These are phyloP conservation scores for Vidua macroura DNA, from an alignment of 2,113 vertebrate species.

Conservation along the genomic window DNA sequence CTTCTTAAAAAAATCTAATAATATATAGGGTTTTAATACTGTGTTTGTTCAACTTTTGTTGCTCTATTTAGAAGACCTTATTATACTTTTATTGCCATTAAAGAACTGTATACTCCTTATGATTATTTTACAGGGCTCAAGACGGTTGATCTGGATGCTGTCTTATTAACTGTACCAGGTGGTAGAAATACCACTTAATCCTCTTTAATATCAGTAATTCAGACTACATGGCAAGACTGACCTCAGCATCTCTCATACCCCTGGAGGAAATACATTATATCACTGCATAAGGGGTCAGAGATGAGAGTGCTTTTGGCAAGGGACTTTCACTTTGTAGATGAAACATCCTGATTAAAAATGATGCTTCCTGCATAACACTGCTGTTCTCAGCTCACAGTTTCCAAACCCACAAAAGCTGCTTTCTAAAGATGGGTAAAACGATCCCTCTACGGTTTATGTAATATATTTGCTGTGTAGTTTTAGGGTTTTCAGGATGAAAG, in stretches of 20 bases:
- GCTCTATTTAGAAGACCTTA: slow-evolving; percentile 57
- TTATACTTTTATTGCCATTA: slow-evolving; percentile 54
- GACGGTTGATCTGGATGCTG: slow-evolving; percentile 56
- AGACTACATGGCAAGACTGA: slow-evolving; percentile 44
- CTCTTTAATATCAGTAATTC: slow-evolving; percentile 60
- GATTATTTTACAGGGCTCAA: slow-evolving; percentile 61
- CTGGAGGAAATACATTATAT: slow-evolving; percentile 37
- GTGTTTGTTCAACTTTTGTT: slow-evolving; percentile 44
- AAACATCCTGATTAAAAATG: slow-evolving; percentile 58
- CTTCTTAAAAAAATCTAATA: slow-evolving; percentile 45
- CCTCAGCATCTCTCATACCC: slow-evolving; percentile 39
- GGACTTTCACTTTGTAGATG: slow-evolving; percentile 38
- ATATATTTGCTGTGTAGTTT: slow-evolving; percentile 31
- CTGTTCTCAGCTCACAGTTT: slow-evolving; percentile 31
- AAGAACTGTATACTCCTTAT: slow-evolving; percentile 47
- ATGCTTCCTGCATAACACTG: slow-evolving; percentile 36
- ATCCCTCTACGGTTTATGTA: slow-evolving; percentile 46
- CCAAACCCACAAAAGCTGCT: slow-evolving; percentile 44
- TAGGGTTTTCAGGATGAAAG: slow-evolving; percentile 32
- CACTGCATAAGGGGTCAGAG: slow-evolving; percentile 33
- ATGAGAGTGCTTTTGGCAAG: slow-evolving; percentile 48
- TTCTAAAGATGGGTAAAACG: slow-evolving; percentile 48
- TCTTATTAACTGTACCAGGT: slow-evolving; percentile 58
- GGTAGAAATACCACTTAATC: slow-evolving; percentile 57
- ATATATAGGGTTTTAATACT: slow-evolving; percentile 48